Base-by-base conservation (phyloP, 1,140 invertebrate genomes). In the Trachelipus rathkii region DNA sequence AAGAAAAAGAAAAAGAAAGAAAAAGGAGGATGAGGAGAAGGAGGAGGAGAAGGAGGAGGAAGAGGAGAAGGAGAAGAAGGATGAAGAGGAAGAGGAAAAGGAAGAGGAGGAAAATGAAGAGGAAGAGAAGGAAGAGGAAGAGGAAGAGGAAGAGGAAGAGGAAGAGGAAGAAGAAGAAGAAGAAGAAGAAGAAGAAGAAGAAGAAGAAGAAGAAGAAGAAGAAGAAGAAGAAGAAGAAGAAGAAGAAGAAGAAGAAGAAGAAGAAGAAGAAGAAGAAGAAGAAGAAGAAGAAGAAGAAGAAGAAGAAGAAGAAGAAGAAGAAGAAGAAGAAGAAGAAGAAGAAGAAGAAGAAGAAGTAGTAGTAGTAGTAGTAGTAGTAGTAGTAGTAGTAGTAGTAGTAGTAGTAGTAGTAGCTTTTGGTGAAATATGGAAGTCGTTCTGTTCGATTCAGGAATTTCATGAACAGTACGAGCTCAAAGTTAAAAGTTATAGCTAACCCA, bases 131-230 rank as follows among this genome's bases (percentile, higher is more conserved):
- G 8, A 24, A 53, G 72, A 15, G 15, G n/a, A 21, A 0, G 15
- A 15, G 15, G 15, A 10, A 19, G 44, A 44, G n/a, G n/a, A 5
- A 19, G 21, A 0, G 8, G 0, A 4, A 5, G 3, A 66, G 4
- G 90, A 87, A 44, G 85, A 84, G 82, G 82, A 74, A 75, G 71
- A 11, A 78, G 15, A 72, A 46, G 75, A 45, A 78, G 72, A 78
- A 75, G 5, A 23, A 66, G 53, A 66, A 19, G 21, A 19, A 66
- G 53, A 66, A 19, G 21, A 19, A 66, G 53, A 66, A 19, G 21
- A 19, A 66, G 53, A 66, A 19, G 21, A 19, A 66, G 53, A 66
- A 19, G 21, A 19, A 66, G 53, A 66, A 19, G 21, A 19, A 66
- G 53, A 66, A 19, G 21, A 19, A 66, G 53, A 66, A 19, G 21